Base-by-base conservation (phyloP, 2,797 vertebrate species). In the Labroides dimidiatus region DNA sequence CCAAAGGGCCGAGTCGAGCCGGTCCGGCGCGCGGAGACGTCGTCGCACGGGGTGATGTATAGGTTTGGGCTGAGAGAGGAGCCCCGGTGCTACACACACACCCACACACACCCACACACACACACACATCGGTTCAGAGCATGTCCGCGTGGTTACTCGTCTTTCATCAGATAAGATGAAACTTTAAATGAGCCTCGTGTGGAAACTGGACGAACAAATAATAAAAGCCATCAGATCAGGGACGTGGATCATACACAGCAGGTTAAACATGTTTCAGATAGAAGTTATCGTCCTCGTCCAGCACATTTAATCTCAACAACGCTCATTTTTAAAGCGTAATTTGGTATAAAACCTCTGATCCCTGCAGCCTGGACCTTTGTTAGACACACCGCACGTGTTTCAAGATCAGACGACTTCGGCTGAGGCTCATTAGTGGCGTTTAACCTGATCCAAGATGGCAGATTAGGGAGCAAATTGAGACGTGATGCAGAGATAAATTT, bases 31-130 rank as follows among this genome's bases (percentile, higher is more conserved):
- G 67, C 51, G 8, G 57, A 67, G 74, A 81, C 11, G 80, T 36
- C 75, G 76, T 83, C 84, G 74, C 56, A 33, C 15, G 33, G 55
- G 80, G 86, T 90, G 89, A 91, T 89, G 82, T 82, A 89, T 92
- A 17, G 84, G 75, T 67, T 50, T 16, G 65, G 69, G 64, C 79
- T 20, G 61, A 52, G 39, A 52, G 52, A 63, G 39, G 72, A 41
- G 53, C 48, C 45, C 14, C 0, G 17, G 37, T 8, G 4, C 58
- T 2, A 39, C 37, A 39, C 37, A 39, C 37, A 39, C 2, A 36
- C 36, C 3, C 56, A 41, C 63, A 75, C 65, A 66, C 62, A 64
- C 15, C 11, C 36, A n/a, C 10, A 10, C 24, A 37, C 1, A 10
- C 55, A 39, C 67, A 72, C 80, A 65, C 68, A 59, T 49, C 51